Evolutionary conservation across 1,140 invertebrate genomes (phyloP).

Genomic region (Araneus ventricosus): DNA sequence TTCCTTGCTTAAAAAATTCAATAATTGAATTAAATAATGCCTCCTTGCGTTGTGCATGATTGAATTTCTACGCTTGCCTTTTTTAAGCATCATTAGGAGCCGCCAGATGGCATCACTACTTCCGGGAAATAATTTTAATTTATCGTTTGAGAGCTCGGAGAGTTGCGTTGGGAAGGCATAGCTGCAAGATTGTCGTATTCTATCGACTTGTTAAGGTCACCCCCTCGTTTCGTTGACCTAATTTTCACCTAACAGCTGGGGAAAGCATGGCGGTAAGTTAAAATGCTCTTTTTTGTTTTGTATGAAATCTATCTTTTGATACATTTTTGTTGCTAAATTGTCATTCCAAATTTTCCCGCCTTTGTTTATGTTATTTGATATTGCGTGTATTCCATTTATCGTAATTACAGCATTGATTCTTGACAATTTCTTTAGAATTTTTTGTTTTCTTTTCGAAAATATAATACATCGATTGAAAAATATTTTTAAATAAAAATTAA

Average conservation of each 20-base stretch:
- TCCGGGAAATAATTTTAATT: slow-evolving; percentile 41
- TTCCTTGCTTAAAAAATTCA: too few species aligned
- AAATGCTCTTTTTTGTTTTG: not conserved
- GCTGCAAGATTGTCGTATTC: slow-evolving; percentile 50
- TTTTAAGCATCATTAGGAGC: not conserved
- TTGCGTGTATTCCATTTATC: too few species aligned
- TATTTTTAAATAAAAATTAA: too few species aligned
- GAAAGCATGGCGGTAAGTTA: slow-evolving; percentile 72
- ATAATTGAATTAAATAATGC: too few species aligned
- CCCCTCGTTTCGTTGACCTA: slow-evolving; percentile 62
- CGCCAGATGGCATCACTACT: slow-evolving; percentile 36
- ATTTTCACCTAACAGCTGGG: slow-evolving; percentile 67
- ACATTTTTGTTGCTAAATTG: not conserved
- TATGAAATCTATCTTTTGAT: not conserved
- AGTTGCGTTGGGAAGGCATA: not conserved
- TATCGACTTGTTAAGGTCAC: slow-evolving; percentile 54
- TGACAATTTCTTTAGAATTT: too few species aligned
- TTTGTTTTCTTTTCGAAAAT: too few species aligned
- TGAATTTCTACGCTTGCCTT: not conserved
- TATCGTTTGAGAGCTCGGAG: not conserved
- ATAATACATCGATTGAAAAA: too few species aligned
- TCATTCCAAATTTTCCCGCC: not conserved
- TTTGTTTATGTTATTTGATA: too few species aligned
- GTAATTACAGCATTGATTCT: too few species aligned
- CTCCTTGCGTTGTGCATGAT: too few species aligned